Evolutionary conservation across 2,888 invertebrate species (phyloP).

Genomic region (Drosophila tanythrix): DNA sequence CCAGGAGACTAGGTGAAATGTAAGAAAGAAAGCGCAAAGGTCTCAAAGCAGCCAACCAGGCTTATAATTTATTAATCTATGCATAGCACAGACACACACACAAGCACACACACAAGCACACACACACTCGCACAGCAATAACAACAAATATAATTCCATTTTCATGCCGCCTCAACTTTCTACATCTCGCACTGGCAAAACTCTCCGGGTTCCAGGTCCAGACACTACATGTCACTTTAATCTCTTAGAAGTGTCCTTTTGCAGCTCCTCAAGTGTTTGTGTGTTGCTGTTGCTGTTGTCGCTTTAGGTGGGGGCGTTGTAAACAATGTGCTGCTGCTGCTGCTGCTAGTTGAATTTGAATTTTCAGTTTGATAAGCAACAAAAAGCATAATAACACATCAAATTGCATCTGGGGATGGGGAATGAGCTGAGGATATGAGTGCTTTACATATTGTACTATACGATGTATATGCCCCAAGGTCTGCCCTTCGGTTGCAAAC

Average conservation of each 20-base stretch:
- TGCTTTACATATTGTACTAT: conserved; percentile 23
- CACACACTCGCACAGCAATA: conserved; percentile 45
- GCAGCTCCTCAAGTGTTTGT: conserved; percentile 76
- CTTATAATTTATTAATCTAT: conserved; percentile 80
- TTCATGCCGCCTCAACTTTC: conserved; percentile 67
- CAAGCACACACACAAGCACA: conserved; percentile 14
- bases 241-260: conserved; percentile 78
- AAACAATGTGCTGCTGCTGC: conserved; percentile 69
- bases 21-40: conserved; percentile 69
- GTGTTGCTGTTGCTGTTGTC: conserved; percentile 44
- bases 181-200: conserved; percentile 34
- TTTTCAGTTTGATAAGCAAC: conserved; percentile 80
- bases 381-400: conserved; percentile 79
- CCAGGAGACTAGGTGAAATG: conserved; percentile 64
- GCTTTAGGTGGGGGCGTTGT: conserved; percentile 67
- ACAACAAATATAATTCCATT: conserved; percentile 60
- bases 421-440: conserved; percentile 34
- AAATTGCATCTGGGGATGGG: conserved; percentile 58
- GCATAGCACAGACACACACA: conserved; percentile 53
- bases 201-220: conserved; percentile 40
- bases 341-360: conserved; percentile 73
- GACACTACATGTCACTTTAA: conserved; percentile 78
- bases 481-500: conserved; percentile 63
- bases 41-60: conserved; percentile 59
- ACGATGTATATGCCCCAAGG: conserved; percentile 35